Evolutionary conservation across 23 tunicate species (phyloP), one percentile per base, ranked within the genome.

Genomic region (Halocynthia roretzi): DNA sequence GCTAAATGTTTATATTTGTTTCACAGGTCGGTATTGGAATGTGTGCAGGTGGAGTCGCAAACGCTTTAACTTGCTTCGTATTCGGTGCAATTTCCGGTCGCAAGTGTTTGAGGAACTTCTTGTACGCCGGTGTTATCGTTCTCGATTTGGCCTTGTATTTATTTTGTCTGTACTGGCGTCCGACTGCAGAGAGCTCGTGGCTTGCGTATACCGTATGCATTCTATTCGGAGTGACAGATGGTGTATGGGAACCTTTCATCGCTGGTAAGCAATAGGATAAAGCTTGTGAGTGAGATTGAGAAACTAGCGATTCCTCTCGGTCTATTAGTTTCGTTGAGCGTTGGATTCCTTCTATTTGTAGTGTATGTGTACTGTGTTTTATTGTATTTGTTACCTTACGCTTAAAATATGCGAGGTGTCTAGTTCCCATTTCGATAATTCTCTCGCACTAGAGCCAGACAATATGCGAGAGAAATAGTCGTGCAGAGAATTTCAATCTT

Each of bases 11-110:
- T 31, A 31, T 31, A 0, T 31, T 31, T 31, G 44, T 31, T 31
- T 31, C 44, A 50, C 56, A 84, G 88, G 71, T 84, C 20, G 88
- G 88, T 6, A 40, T 84, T 4, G 88, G 77, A 5, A 57, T 77
- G 71, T 21, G 70, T 20, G 61, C 57, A 12, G 51, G 71, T 60
- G 52, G 82, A 18, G 17, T 69, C 12, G 22, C 72, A 10, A 80
- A 21, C 22, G 83, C 6, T 51, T 14, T 60, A 10, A 57, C 53
- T 22, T 84, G 83, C 7, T n/a, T 68, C 44, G 7, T 77, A 5
- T 81, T 49, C 14, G 48, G 84, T 49, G 9, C 50, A 19, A 11
- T 77, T 22, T 15, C 82, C 7, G 40, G 20, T 7, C 15, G 71
- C 6, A 56, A 63, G 44, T 72, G 71, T 22, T 48, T 68, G 51